Evolutionary conservation across 2,888 invertebrate species (phyloP), one percentile per base, ranked within the genome.

Genomic region (Uropetala carovei): DNA sequence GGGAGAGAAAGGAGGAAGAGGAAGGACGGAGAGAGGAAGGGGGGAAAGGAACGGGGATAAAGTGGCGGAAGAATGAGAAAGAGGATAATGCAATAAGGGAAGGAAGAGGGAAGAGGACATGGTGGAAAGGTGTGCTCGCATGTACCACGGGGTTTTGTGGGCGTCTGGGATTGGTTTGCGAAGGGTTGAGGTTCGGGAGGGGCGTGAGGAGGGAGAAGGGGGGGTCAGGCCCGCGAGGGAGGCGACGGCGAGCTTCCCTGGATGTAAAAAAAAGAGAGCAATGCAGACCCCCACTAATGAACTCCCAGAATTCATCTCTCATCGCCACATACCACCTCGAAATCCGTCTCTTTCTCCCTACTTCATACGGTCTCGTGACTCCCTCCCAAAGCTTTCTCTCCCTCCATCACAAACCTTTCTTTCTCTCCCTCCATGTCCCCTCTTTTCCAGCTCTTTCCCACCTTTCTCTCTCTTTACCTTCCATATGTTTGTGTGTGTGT

Each of bases 291-390:
- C 64, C 89, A 89, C 89, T 89, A 89, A 89, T 89, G 89, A 89
- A 89, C 89, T 89, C 89, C 89, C 89, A 89, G 89, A 89, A 89
- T 89, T 89, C 64, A 64, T 89, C 89, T 89, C 89, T 89, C 89
- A 89, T 43, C 64, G 18, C 89, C 89, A 89, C 60, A 89, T 89
- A 64, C 89, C 43, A 60, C 27, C 10, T 22, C 68, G 64, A 30
- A 64, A 89, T 64, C 60, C 60, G 64, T 43, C 64, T 16, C n/a
- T n/a, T 13, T 64, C 59, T 60, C 64, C 13, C 43, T 43, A n/a
- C 18, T 13, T 43, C 89, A 18, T 30, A n/a, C 89, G 30, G n/a
- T 27, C 89, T n/a, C 56, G 18, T 64, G n/a, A n/a, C 18, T 58
- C 64, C 11, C 56, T 57, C 57, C 56, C 18, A 18, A 9, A 14